Percentiles rank a stretch among this genome's conserved stretches.
These are phyloP conservation scores for Autographa gamma DNA, from an alignment of 2,888 invertebrate species.

Conservation along the genomic window DNA sequence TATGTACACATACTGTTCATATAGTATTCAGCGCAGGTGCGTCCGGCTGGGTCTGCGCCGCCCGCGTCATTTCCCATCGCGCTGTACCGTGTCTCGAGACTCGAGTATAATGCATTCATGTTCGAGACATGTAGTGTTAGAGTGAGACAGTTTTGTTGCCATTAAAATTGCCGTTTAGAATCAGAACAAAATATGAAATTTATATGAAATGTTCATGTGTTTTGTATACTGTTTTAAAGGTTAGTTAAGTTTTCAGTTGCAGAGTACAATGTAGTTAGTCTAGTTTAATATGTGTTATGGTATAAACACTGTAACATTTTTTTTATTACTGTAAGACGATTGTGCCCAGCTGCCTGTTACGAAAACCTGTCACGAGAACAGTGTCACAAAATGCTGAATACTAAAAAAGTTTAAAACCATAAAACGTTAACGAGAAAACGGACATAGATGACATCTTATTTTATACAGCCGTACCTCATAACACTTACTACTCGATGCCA, in stretches of 20 bases:
- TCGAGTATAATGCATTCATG: constrained; percentile 25
- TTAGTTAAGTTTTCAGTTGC: too few relatives aligned
- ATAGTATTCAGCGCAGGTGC: constrained; percentile 51
- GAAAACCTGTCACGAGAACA: not conserved
- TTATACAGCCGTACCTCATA: constrained; percentile 17
- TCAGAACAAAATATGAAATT: too few relatives aligned
- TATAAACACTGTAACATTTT: too few relatives aligned
- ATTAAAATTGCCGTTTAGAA: not conserved
- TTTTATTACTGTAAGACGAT: not conserved
- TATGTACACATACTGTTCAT: not conserved
- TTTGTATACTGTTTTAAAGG: too few relatives aligned
- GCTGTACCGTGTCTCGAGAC: constrained; percentile 40
- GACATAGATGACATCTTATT: not conserved
- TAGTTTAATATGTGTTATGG: too few relatives aligned
- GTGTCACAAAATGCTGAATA: not conserved
- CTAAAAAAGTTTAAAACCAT: not conserved
- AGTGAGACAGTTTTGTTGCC: not conserved
- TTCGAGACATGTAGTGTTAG: constrained; percentile 5
- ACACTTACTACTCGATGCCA: constrained; percentile 15
- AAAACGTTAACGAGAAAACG: not conserved
- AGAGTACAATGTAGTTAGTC: too few relatives aligned
- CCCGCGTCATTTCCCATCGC: constrained; percentile 56
- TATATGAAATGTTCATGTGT: too few relatives aligned
- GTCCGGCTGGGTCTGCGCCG: constrained; percentile 44
- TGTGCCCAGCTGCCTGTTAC: not conserved